phyloP scores from a whole-genome alignment of 2,888 invertebrate species.

The Balanococcus diminutus region DNA sequence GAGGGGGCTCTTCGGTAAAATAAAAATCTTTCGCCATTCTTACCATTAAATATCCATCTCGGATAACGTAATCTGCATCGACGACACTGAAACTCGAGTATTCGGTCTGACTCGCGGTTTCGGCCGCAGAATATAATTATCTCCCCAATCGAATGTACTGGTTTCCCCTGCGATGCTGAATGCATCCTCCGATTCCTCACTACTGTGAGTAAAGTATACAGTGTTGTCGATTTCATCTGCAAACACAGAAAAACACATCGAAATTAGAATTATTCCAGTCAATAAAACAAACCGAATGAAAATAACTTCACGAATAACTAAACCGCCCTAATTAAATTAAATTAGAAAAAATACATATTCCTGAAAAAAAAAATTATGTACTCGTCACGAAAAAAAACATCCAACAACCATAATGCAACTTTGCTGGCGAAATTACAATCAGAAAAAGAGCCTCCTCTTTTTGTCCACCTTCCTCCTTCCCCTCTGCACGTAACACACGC shows the following conservation, averaged over 20 bases:
- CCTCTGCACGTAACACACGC: neutral
- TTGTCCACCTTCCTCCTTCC: neutral
- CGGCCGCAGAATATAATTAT: slow-evolving; percentile 45
- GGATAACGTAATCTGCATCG: slow-evolving; percentile 44
- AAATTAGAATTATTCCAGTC: neutral
- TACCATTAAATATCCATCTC: slow-evolving; percentile 53
- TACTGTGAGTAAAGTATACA: slow-evolving; percentile 49
- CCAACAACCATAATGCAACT: neutral
- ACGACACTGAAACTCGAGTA: slow-evolving; percentile 46
- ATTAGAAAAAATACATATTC: neutral
- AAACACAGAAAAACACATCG: neutral
- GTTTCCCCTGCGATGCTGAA: slow-evolving; percentile 43
- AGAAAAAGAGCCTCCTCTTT: neutral
- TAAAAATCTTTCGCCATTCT: neutral
- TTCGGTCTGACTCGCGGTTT: slow-evolving; percentile 42
- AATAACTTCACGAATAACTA: neutral
- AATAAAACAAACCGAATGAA: neutral
- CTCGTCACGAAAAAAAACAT: neutral
- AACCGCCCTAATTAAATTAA: neutral
- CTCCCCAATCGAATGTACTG: slow-evolving; percentile 46
- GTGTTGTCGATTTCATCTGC: slow-evolving; percentile 42
- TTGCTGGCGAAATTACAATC: neutral
- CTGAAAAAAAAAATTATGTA: neutral
- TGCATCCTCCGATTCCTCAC: slow-evolving; percentile 48
- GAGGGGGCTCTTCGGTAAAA: too few relatives aligned